Conservation (phyloP, 2,888 invertebrate genomes). For the Andrena camellia region DNA sequence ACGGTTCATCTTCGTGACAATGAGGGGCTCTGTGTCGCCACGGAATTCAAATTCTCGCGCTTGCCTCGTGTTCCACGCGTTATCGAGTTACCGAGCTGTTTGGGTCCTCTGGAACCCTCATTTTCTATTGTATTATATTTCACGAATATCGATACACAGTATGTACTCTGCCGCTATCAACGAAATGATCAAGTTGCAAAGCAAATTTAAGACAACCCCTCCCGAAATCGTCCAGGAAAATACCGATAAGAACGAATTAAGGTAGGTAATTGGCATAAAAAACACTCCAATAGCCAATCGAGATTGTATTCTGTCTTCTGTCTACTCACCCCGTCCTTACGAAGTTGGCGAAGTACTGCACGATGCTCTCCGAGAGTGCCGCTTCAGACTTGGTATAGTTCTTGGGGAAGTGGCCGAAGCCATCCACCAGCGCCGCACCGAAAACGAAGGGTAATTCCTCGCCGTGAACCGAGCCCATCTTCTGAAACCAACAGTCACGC, state of each 20-base stretch:
- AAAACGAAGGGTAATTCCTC: constrained; percentile 96
- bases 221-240: not conserved
- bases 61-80: not conserved
- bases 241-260: not conserved
- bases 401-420: constrained; percentile 92
- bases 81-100: constrained; percentile 4
- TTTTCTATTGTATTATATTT: too few species aligned
- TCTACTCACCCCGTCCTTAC: constrained; percentile 93
- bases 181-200: not conserved
- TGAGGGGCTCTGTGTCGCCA: not conserved
- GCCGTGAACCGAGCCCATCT: constrained; percentile 96
- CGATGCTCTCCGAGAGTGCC: constrained; percentile 94
- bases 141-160: too few species aligned
- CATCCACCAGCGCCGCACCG: constrained; percentile 95
- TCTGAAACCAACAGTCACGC: constrained; percentile 85
- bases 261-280: not conserved
- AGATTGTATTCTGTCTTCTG: not conserved
- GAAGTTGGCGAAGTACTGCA: constrained; percentile 95
- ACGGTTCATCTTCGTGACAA: not conserved
- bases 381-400: constrained; percentile 96
- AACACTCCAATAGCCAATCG: constrained; percentile 11
- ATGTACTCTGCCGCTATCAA: not conserved
- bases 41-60: constrained; percentile 1
- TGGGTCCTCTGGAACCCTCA: not conserved
- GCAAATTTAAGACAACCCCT: not conserved